Base-by-base conservation (phyloP, 2,113 vertebrate genomes). In the Siniperca chuatsi region DNA sequence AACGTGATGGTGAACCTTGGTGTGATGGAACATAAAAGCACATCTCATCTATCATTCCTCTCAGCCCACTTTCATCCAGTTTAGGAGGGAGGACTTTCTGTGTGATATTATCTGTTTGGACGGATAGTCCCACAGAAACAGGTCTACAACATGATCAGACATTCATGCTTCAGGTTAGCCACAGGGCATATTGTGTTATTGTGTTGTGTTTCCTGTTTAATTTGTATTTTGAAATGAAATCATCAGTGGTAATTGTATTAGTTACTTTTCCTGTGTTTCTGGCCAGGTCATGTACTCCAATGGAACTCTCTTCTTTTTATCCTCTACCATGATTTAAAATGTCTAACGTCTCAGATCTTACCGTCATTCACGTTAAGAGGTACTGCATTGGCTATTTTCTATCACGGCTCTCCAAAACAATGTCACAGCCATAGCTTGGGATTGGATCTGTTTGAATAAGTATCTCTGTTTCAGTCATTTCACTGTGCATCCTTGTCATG, bases 401-500 rank as follows among this genome's bases (percentile, higher is more conserved):
- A 29, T 62, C 67, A 78, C 33, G 9, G 42, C 42, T 65, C 79
- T 82, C 40, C 29, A 68, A 84, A 79, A 84, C 72, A 71, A 77
- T n/a, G 73, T 2, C 33, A 54, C 64, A 80, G 62, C 65, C 66
- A 2, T 64, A 74, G 20, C 65, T 55, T 50, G 29, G 64, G 79
- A 81, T 77, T 62, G 82, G 48, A 83, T 71, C 52, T 25, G 57
- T 76, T 66, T 74, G 69, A 79, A 71, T 69, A 71, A 52, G 75
- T 77, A 60, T 86, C 58, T 60, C 23, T 25, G 37, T 72, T 84
- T 84, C 71, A 78, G 37, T 80, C 66, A 61, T 92, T 91, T 83
- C 74, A 23, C 75, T 9, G 81, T 8, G 73, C 58, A 65, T 71
- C 72, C 61, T 87, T 54, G 81, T 78, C 69, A 75, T 81, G 85